Base-by-base conservation (phyloP, 1,140 invertebrate genomes). In the Drosophila arizonae region DNA sequence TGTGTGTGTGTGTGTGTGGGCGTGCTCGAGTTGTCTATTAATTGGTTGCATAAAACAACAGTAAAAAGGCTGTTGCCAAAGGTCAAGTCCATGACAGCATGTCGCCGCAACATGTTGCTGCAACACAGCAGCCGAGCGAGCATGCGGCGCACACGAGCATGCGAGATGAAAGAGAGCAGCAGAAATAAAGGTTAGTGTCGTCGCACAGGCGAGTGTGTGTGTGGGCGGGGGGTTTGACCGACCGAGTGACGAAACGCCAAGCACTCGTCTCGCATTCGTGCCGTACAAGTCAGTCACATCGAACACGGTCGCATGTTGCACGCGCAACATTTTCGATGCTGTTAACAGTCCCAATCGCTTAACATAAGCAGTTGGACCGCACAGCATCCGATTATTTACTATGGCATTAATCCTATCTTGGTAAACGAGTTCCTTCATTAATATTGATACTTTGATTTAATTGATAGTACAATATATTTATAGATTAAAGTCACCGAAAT, bases 21-120 rank as follows among this genome's bases (percentile, higher is more conserved):
- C 33, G 9, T 39, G 15, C 33, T 36, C 21, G 26, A 54, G 65
- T 65, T 67, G 81, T 81, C 74, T 79, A 86, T 86, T 86, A 86
- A 86, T 86, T 86, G 82, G 82, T 73, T 81, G 70, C 79, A 81
- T 58, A 61, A 39, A 60, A 71, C 43, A 86, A 77, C 81, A 86
- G 64, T 64, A 63, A 68, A 63, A 66, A 76, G 51, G 56, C 64
- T 48, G 81, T 86, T 86, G 82, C 78, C 82, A 87, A 86, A 86
- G 81, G 81, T 86, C 81, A 86, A 70, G 82, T 73, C 28, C n/a
- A 30, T 46, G 33, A 13, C 1, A 13, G 13, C 54, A 72, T 78
- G 81, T 81, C 73, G 71, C 65, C 10, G 55, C 54, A 51, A 33
- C 62, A 41, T 50, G 70, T 33, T 48, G 30, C 33, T 13, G 21